Percentiles rank a stretch among this genome's conserved stretches.
Conservation (phyloP, 2,797 vertebrate species). For the Darevskia mixta region DNA sequence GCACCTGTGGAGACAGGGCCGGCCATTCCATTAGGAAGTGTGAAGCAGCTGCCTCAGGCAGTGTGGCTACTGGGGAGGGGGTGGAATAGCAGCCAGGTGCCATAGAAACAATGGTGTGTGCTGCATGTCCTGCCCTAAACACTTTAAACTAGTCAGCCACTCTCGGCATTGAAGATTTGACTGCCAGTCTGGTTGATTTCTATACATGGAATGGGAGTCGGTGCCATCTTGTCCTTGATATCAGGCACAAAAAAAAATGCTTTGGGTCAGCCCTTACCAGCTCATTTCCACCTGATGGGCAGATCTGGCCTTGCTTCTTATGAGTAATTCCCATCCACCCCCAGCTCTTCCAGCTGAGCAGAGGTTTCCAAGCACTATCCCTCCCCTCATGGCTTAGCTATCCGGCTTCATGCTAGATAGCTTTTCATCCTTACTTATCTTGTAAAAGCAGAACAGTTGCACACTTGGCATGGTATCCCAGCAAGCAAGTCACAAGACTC, state of each 20-base stretch:
- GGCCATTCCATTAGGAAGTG: too few species aligned
- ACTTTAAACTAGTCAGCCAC: neutral
- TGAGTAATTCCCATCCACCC: neutral
- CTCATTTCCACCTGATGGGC: neutral
- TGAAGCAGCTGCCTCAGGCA: neutral
- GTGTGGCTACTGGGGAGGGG: too few species aligned
- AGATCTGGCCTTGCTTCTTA: neutral
- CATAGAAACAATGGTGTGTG: neutral
- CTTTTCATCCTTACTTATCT: conserved; percentile 75
- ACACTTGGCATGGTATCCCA: conserved; percentile 62
- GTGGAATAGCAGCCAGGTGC: neutral
- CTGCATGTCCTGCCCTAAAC: neutral
- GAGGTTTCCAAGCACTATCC: conserved; percentile 51
- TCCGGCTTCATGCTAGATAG: conserved; percentile 66
- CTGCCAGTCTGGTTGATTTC: neutral
- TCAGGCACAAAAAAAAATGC: neutral
- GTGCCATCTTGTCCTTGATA: neutral
- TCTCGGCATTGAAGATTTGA: too few species aligned
- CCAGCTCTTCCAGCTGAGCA: conserved; percentile 24
- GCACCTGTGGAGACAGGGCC: neutral
- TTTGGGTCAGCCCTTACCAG: neutral
- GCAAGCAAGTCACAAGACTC: conserved; percentile 69
- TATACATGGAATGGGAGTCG: neutral
- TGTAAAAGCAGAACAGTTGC: conserved; percentile 52
- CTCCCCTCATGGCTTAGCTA: conserved; percentile 55